Conservation (phyloP, 2,113 vertebrate genomes). For the Sigmodon hispidus region DNA sequence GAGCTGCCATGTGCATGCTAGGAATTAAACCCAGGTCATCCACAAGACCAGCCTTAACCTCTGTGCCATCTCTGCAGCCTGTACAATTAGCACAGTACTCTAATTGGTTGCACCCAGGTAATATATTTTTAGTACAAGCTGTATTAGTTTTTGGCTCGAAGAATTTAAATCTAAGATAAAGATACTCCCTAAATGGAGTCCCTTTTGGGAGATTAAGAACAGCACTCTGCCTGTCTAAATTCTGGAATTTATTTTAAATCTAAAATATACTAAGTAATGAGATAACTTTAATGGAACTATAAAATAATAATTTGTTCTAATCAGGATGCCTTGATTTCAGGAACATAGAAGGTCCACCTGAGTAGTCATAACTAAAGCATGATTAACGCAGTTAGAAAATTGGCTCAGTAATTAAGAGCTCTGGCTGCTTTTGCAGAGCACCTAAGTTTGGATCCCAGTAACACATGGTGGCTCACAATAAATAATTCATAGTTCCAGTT, state of each 20-base stretch:
- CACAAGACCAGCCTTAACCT: background rate
- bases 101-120: background rate
- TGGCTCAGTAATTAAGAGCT: background rate
- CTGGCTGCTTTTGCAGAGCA: background rate
- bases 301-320: background rate
- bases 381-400: background rate
- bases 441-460: background rate
- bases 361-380: background rate
- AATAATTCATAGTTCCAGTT: background rate
- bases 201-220: background rate
- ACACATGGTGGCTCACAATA: background rate
- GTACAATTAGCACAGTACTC: background rate
- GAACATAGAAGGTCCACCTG: background rate
- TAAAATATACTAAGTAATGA: background rate
- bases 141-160: background rate
- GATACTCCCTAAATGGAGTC: background rate
- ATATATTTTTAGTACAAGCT: background rate
- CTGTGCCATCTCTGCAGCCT: background rate
- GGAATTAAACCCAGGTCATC: background rate
- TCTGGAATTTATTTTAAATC: background rate
- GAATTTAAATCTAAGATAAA: background rate
- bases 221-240: background rate
- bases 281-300: background rate
- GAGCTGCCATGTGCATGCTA: background rate
- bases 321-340: background rate